A percentile compares a stretch with the other conserved stretches of the same genome.
phyloP scores from a whole-genome alignment of 2,113 vertebrate genomes.

The Hucho hucho region DNA sequence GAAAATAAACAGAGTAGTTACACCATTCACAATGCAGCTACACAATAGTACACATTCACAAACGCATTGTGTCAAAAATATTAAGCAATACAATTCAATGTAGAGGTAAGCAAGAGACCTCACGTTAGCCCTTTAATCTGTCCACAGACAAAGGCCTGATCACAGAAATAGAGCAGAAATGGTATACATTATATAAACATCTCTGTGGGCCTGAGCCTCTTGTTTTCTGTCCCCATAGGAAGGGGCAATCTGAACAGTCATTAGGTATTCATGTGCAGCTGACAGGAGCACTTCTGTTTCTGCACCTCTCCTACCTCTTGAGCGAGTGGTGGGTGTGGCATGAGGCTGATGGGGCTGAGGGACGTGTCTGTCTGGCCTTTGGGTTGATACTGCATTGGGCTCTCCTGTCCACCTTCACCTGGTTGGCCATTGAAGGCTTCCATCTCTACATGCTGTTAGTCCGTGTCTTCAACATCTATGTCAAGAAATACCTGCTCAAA shows the following conservation, averaged over 20 bases:
- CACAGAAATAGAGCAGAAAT: no score
- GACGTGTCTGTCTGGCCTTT: slow-evolving; percentile 58
- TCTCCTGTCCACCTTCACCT: slow-evolving; percentile 65
- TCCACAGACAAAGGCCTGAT: no score
- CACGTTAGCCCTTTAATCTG: no score
- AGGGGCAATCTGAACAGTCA: slow-evolving; percentile 67
- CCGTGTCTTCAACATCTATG: slow-evolving; percentile 71
- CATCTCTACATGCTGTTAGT: slow-evolving; percentile 70
- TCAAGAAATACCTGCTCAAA: slow-evolving; percentile 71
- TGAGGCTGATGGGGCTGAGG: neutral
- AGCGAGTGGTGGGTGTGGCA: slow-evolving; percentile 26
- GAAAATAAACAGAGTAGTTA: neutral
- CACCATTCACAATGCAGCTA: no score
- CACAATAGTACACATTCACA: no score
- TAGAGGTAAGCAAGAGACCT: no score
- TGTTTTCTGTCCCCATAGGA: slow-evolving; percentile 48
- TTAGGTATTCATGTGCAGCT: slow-evolving; percentile 78
- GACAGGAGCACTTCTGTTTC: slow-evolving; percentile 72
- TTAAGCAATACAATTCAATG: no score
- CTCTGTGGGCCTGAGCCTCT: neutral
- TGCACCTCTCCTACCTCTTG: slow-evolving; percentile 81
- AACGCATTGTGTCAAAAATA: no score
- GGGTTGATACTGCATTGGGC: slow-evolving; percentile 69
- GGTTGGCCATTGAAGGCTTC: slow-evolving; percentile 70
- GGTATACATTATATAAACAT: no score